A percentile compares a stretch with the other conserved stretches of the same genome.
Conservation (phyloP, 2,888 invertebrate genomes). For the Deilephila elpenor region DNA sequence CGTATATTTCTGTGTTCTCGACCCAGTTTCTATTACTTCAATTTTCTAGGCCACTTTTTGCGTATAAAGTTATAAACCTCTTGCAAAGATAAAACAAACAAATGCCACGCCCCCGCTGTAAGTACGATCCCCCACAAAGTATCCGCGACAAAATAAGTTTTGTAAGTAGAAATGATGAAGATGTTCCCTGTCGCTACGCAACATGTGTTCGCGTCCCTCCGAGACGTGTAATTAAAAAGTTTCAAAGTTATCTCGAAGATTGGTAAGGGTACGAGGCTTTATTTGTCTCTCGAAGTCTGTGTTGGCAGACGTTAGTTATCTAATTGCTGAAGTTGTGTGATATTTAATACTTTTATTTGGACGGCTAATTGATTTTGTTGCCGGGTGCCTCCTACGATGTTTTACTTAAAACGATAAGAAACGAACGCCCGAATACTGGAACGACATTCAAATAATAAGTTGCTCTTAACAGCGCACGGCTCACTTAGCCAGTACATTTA, state of each 20-base stretch:
- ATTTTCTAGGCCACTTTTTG: not conserved
- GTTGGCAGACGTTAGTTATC: conserved; percentile 11
- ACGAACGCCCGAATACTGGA: too few relatives aligned
- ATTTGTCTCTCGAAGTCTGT: conserved; percentile 24
- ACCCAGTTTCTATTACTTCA: not conserved
- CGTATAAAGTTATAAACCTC: not conserved
- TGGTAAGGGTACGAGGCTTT: conserved; percentile 28
- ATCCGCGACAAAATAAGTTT: conserved; percentile 33
- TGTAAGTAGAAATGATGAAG: conserved; percentile 8
- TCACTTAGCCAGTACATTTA: too few relatives aligned
- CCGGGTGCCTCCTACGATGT: too few relatives aligned
- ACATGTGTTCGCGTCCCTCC: conserved; percentile 32
- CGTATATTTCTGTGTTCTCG: too few relatives aligned
- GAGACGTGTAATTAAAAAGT: conserved; percentile 36
- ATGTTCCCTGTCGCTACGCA: not conserved
- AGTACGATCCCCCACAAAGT: conserved; percentile 35
- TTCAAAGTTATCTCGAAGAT: conserved; percentile 34
- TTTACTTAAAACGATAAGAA: too few relatives aligned
- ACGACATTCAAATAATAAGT: too few relatives aligned
- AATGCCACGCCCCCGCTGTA: conserved; percentile 30
- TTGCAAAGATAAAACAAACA: conserved; percentile 29
- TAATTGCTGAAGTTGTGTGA: conserved; percentile 27
- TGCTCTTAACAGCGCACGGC: too few relatives aligned
- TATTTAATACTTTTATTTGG: not conserved
- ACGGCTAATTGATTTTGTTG: too few relatives aligned